phyloP scores from a whole-genome alignment of 2,888 invertebrate species.

The Nomada hirtipes region DNA sequence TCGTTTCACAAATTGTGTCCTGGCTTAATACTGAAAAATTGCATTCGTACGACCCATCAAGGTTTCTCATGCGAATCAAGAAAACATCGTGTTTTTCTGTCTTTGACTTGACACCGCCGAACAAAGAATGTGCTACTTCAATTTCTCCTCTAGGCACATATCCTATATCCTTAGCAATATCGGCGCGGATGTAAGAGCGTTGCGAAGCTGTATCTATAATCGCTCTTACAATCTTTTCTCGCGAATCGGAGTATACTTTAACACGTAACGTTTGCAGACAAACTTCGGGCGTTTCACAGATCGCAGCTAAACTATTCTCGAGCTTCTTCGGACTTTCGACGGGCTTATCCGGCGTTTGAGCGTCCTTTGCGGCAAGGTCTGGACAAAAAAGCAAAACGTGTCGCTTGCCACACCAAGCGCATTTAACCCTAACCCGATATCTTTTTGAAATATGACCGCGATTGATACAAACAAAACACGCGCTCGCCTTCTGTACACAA shows the following conservation, averaged over 20 bases:
- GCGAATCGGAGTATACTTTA: not conserved
- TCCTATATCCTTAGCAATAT: constrained; percentile 7
- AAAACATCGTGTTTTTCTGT: not conserved
- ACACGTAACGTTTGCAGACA: constrained; percentile 33
- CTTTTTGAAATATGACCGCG: constrained; percentile 1
- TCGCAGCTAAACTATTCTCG: too few relatives aligned
- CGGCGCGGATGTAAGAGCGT: constrained; percentile 17
- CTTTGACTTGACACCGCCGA: constrained; percentile 13
- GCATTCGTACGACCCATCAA: constrained; percentile 14
- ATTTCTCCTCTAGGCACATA: not conserved
- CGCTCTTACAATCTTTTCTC: constrained; percentile 19
- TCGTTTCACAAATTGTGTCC: constrained; percentile 8
- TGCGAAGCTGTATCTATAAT: constrained; percentile 40
- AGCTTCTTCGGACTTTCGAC: too few relatives aligned
- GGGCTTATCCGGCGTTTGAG: not conserved
- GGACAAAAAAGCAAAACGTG: not conserved
- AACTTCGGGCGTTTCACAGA: not conserved
- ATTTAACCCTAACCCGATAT: too few relatives aligned
- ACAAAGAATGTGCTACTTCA: constrained; percentile 1
- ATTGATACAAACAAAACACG: not conserved
- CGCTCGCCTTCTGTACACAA: too few relatives aligned
- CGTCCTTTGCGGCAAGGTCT: not conserved
- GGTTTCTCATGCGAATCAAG: not conserved
- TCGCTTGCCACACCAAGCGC: too few relatives aligned
- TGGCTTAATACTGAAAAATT: constrained; percentile 17